Evolutionary conservation across 2,888 invertebrate genomes (phyloP).

Genomic region (Laspeyria flexula): DNA sequence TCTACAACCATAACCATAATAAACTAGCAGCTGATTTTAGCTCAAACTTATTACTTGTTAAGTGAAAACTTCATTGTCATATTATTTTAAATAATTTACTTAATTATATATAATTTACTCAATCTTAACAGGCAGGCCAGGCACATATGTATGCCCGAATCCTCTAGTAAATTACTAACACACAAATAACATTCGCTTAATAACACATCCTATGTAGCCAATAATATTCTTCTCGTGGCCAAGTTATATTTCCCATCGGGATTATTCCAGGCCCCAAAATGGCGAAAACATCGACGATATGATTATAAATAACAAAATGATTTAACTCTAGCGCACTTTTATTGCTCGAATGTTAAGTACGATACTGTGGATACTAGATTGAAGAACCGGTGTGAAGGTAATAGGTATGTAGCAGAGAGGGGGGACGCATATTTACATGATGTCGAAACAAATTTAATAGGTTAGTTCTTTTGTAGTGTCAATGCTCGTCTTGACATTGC

Average conservation of each 20-base stretch:
- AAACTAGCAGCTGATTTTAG: too few relatives aligned
- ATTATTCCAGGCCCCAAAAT: background rate
- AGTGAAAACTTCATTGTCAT: too few relatives aligned
- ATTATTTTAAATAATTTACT: too few relatives aligned
- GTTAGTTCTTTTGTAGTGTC: background rate
- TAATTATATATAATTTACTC: too few relatives aligned
- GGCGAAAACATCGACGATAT: background rate
- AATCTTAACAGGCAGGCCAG: too few relatives aligned
- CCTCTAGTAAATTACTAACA: too few relatives aligned
- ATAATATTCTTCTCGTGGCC: background rate
- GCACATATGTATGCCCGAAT: too few relatives aligned
- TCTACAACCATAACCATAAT: too few relatives aligned
- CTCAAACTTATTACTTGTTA: too few relatives aligned
- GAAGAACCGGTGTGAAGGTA: background rate
- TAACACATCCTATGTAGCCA: too few relatives aligned
- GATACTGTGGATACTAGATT: background rate
- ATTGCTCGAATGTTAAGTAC: too few relatives aligned
- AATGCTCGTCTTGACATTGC: conserved; percentile 43
- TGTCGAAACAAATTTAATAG: background rate
- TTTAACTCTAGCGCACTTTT: background rate
- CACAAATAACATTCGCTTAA: too few relatives aligned
- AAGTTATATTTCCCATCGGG: background rate
- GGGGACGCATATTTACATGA: background rate
- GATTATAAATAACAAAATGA: conserved; percentile 8
- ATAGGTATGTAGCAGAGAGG: background rate